These are phyloP conservation scores for Eupleurogrammus muticus DNA, from an alignment of 2,797 vertebrate genomes.

Conservation along the genomic window DNA sequence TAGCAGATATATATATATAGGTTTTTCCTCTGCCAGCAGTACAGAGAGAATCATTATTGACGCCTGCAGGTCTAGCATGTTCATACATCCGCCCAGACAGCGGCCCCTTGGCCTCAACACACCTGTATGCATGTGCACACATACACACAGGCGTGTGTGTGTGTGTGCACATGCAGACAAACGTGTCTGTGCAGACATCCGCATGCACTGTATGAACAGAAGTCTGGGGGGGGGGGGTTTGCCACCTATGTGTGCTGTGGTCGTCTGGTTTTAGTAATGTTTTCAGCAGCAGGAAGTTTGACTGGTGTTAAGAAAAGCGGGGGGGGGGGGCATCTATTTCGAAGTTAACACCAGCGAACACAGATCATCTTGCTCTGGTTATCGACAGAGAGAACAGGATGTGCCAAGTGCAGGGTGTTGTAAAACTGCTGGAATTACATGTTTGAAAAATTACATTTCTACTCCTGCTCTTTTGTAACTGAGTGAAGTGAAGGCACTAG, in stretches of 20 bases:
- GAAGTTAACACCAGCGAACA: conserved; percentile 47
- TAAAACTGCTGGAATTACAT: conserved; percentile 2
- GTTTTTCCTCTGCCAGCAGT: conserved; percentile 45
- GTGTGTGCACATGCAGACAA: neutral
- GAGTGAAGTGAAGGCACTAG: neutral
- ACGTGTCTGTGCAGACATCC: no score
- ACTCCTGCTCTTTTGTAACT: neutral
- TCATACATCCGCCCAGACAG: conserved; percentile 62
- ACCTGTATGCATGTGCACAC: conserved; percentile 29
- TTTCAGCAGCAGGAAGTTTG: conserved; percentile 55
- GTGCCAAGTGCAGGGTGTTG: neutral
- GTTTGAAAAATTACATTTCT: conserved; percentile 1
- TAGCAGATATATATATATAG: conserved; percentile 6
- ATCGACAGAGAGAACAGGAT: conserved; percentile 19
- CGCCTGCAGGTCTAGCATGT: conserved; percentile 66
- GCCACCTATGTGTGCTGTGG: conserved; percentile 60
- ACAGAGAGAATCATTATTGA: conserved; percentile 69
- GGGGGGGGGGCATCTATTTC: conserved; percentile 45
- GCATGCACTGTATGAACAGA: conserved; percentile 11
- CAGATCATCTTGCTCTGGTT: neutral
- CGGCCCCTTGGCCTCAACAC: conserved; percentile 33
- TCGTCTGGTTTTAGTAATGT: conserved; percentile 76
- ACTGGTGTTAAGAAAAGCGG: conserved; percentile 44
- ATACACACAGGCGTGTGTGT: neutral
- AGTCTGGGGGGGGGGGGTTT: conserved; percentile 63